These are phyloP conservation scores for Tenebrosternarchus preto DNA, from an alignment of 2,113 vertebrate species.

Conservation along the genomic window DNA sequence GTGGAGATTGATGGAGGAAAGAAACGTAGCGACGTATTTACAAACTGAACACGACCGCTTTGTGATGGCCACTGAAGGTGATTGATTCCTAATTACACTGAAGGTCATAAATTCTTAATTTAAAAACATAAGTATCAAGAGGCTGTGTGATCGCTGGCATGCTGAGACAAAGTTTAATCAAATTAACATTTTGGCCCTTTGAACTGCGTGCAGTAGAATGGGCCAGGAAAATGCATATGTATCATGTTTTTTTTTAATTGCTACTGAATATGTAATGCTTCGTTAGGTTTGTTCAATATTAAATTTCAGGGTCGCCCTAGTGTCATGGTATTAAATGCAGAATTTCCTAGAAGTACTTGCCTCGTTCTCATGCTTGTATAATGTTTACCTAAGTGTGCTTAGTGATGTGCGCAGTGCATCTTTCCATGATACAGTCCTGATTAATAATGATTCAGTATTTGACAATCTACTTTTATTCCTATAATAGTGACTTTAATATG, in stretches of 20 bases:
- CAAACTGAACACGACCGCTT: not conserved
- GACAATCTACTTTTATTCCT: no score
- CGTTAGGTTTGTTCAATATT: not conserved
- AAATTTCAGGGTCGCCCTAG: not conserved
- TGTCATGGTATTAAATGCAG: constrained; percentile 4
- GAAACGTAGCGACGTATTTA: not conserved
- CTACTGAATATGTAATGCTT: not conserved
- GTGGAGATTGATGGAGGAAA: not conserved
- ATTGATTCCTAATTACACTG: not conserved
- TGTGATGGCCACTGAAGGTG: not conserved
- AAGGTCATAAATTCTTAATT: not conserved
- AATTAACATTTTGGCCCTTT: not conserved
- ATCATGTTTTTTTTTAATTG: not conserved
- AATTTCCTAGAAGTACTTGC: not conserved
- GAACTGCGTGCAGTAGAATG: no score
- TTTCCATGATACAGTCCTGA: no score
- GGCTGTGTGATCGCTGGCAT: not conserved
- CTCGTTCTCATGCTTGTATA: constrained; percentile 12
- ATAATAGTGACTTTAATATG: no score
- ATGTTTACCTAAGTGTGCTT: constrained; percentile 22
- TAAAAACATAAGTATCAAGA: not conserved
- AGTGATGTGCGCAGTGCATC: no score
- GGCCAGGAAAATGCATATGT: no score
- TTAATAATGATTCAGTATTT: no score
- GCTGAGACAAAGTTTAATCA: not conserved